phyloP scores from a whole-genome alignment of 2,888 invertebrate species.

The Dilophus febrilis region DNA sequence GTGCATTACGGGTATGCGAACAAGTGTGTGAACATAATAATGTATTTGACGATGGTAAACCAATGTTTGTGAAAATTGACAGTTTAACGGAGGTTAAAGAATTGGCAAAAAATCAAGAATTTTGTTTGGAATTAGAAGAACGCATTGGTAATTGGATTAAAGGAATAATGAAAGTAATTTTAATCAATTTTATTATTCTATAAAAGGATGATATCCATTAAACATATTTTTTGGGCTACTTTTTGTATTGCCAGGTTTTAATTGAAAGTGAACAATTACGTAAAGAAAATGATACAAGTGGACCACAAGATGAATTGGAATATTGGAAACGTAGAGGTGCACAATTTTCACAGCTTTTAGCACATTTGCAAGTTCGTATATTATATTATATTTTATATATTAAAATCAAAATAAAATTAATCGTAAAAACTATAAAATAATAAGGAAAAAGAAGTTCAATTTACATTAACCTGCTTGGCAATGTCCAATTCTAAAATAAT shows the following conservation, averaged over 20 bases:
- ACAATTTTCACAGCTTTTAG: conserved; percentile 74
- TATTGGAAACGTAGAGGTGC: conserved; percentile 94
- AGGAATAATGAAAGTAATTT: conserved; percentile 49
- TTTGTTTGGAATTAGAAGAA: conserved; percentile 48
- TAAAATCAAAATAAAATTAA: too few relatives aligned
- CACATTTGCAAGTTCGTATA: conserved; percentile 44
- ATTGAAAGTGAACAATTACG: conserved; percentile 85
- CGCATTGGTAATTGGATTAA: conserved; percentile 66
- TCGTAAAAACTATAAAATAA: conserved; percentile 5
- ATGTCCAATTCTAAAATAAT: conserved; percentile 62
- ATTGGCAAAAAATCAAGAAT: conserved; percentile 47
- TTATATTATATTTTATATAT: not conserved
- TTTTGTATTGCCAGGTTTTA: conserved; percentile 36
- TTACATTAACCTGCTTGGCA: conserved; percentile 58
- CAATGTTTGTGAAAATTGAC: conserved; percentile 40
- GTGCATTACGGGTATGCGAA: conserved; percentile 72
- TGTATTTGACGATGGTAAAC: conserved; percentile 56
- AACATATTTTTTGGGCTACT: not conserved
- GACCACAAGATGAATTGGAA: conserved; percentile 86
- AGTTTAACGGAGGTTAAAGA: conserved; percentile 52
- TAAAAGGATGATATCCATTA: too few relatives aligned
- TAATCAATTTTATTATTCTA: not conserved
- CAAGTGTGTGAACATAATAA: conserved; percentile 65
- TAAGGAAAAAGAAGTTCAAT: conserved; percentile 55
- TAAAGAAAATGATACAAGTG: conserved; percentile 78